Conservation (phyloP, 2,113 vertebrate species). For the Phainopepla nitens region DNA sequence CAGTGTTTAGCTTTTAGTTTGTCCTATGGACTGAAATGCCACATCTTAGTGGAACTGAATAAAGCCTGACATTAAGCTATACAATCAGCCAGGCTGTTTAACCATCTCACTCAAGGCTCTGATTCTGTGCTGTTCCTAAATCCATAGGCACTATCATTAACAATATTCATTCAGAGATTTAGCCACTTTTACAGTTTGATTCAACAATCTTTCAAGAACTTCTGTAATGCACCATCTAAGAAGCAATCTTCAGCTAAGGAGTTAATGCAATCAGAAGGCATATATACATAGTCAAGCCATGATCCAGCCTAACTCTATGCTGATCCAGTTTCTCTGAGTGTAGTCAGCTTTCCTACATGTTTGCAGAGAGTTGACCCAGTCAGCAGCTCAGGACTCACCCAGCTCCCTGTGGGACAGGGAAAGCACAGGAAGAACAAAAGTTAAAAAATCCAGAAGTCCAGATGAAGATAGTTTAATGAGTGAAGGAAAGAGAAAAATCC, state of each 20-base stretch:
- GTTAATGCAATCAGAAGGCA: background rate
- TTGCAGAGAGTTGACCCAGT: background rate
- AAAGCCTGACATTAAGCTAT: background rate
- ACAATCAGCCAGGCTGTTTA: background rate
- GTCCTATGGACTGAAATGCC: background rate
- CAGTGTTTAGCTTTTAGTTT: background rate
- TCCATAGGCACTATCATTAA: background rate
- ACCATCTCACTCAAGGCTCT: background rate
- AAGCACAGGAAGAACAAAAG: background rate
- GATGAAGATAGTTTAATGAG: background rate
- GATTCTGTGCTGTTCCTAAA: background rate
- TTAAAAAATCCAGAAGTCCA: background rate
- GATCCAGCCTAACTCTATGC: background rate
- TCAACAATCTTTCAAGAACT: background rate
- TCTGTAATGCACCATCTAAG: background rate
- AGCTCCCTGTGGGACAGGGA: background rate
- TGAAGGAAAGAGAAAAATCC: background rate
- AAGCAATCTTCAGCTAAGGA: background rate
- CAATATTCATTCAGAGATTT: background rate
- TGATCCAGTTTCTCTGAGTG: background rate
- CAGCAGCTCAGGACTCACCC: background rate
- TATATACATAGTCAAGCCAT: background rate
- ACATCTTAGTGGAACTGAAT: background rate
- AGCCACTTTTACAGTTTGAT: background rate
- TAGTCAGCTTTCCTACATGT: background rate